These are phyloP conservation scores for Micropoecilia bifurca DNA, from an alignment of 2,797 vertebrate genomes.

Conservation along the genomic window DNA sequence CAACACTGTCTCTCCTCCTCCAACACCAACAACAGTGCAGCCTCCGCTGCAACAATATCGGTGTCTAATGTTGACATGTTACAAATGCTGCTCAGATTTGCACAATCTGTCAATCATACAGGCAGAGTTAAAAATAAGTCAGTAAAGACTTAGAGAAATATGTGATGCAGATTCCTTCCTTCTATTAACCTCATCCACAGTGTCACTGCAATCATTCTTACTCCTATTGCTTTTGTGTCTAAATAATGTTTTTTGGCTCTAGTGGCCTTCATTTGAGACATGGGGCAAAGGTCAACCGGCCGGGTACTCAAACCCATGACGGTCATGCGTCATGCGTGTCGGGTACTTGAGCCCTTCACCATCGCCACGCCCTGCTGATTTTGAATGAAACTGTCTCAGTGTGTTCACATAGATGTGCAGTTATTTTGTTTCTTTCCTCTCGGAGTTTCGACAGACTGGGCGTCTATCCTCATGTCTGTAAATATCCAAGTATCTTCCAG, in stretches of 20 bases:
- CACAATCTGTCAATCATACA: constrained; percentile 4
- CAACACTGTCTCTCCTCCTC: constrained; percentile 51
- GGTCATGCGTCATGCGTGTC: too few relatives aligned
- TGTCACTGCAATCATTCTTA: constrained; percentile 5
- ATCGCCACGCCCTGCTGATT: too few relatives aligned
- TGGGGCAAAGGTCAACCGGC: too few relatives aligned
- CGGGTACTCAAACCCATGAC: too few relatives aligned
- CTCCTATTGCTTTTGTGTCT: neutral
- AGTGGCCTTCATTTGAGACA: too few relatives aligned
- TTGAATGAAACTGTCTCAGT: neutral
- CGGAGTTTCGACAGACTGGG: constrained; percentile 3
- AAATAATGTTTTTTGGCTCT: too few relatives aligned
- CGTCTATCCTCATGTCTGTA: neutral
- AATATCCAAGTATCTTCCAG: neutral
- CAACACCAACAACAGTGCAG: constrained; percentile 38
- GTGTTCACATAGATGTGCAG: constrained; percentile 1
- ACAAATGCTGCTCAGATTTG: constrained; percentile 13
- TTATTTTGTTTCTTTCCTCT: neutral
- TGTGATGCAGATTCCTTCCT: neutral
- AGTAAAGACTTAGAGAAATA: constrained; percentile 16
- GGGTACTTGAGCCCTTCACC: too few relatives aligned
- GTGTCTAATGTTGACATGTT: constrained; percentile 15
- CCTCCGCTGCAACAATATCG: constrained; percentile 26
- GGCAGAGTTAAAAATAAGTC: neutral
- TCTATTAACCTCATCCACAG: neutral